Evolutionary conservation across 2,797 vertebrate genomes (phyloP).

Genomic region (Poecilia velifera): DNA sequence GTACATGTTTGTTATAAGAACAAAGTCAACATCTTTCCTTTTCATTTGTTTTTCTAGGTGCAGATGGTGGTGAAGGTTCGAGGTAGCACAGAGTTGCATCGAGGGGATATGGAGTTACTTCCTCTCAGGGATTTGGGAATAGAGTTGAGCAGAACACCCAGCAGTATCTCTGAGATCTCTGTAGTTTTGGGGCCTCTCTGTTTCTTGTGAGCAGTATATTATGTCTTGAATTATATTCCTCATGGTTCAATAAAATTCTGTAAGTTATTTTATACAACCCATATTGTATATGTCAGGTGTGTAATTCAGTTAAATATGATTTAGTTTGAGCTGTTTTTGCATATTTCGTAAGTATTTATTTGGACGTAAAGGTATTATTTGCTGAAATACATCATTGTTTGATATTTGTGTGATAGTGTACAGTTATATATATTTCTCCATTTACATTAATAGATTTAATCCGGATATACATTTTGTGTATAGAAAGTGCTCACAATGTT

Average conservation of each 20-base stretch:
- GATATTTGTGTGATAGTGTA: background rate
- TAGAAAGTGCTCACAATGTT: background rate
- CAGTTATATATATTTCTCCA: background rate
- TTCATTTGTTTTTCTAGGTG: constrained; percentile 51
- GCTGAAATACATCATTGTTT: constrained; percentile 14
- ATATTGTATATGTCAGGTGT: background rate
- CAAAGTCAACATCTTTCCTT: background rate
- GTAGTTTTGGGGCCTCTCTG: constrained; percentile 76
- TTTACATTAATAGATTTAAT: background rate
- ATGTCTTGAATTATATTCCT: background rate
- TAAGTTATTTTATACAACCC: background rate
- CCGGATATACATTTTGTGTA: background rate
- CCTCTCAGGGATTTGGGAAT: constrained; percentile 77
- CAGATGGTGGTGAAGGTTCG: constrained; percentile 59
- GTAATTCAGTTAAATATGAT: constrained; percentile 1
- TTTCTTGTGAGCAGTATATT: constrained; percentile 75
- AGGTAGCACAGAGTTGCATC: constrained; percentile 65
- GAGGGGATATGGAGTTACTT: constrained; percentile 74
- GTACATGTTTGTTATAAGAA: background rate
- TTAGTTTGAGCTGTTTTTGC: constrained; percentile 12
- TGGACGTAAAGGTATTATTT: constrained; percentile 15
- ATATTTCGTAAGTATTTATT: constrained; percentile 65
- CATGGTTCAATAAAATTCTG: background rate
- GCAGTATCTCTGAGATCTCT: constrained; percentile 29
- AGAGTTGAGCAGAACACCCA: constrained; percentile 23